Percentiles rank a stretch among this genome's conserved stretches.
These are phyloP conservation scores for Phoeniculus purpureus DNA, from an alignment of 2,797 vertebrate species.

Conservation along the genomic window DNA sequence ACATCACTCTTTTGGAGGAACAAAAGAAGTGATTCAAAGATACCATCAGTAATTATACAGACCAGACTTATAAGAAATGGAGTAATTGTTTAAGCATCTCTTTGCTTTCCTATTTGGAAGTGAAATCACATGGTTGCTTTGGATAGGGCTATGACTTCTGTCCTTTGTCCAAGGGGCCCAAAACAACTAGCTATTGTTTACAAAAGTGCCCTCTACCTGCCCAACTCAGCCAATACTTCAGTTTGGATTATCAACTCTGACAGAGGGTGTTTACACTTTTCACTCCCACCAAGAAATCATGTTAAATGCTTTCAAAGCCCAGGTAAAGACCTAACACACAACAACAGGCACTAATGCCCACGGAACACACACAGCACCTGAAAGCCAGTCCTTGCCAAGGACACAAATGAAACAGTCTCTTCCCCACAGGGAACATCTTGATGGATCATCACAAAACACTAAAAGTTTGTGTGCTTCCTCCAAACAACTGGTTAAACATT, in stretches of 20 bases:
- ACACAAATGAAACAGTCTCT: background rate
- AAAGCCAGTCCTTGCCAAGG: background rate
- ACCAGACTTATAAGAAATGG: background rate
- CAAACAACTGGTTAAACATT: background rate
- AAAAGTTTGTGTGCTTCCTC: background rate
- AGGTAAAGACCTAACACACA: background rate
- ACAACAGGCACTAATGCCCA: background rate
- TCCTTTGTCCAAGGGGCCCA: background rate
- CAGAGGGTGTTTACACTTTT: background rate
- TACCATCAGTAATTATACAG: background rate
- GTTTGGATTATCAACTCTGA: background rate
- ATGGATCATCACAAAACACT: background rate
- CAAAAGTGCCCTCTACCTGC: background rate
- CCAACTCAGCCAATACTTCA: background rate
- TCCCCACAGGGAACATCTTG: background rate
- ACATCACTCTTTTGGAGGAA: background rate
- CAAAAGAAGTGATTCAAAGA: background rate
- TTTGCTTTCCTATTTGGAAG: background rate
- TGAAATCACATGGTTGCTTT: background rate
- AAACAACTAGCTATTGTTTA: background rate
- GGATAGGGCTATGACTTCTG: background rate
- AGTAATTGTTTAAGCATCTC: background rate
- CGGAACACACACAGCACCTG: background rate
- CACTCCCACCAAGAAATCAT: background rate
- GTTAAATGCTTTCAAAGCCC: background rate